Evolutionary conservation across 2,797 vertebrate species (phyloP).

Genomic region (Parambassis ranga): DNA sequence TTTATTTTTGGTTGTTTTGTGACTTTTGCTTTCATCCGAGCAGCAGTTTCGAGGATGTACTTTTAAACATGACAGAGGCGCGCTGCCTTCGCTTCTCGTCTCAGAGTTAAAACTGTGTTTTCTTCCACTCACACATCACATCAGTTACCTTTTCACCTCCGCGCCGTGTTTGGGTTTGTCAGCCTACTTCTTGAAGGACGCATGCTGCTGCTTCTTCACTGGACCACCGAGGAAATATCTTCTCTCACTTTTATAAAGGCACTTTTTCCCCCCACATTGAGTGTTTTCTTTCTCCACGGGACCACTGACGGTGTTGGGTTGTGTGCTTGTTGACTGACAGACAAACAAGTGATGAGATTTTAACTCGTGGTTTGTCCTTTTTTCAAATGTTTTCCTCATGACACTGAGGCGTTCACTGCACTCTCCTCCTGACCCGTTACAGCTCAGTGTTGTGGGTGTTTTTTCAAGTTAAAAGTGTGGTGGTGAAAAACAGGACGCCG

Average conservation of each 20-base stretch:
- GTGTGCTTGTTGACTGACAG: conserved; percentile 23
- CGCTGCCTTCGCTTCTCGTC: neutral
- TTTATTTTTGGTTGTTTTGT: conserved; percentile 48
- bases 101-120: conserved; percentile 24
- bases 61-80: conserved; percentile 23
- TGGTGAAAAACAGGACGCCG: conserved; percentile 15
- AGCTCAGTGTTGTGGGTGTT: neutral
- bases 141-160: conserved; percentile 34
- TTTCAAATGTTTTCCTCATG: conserved; percentile 30
- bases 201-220: conserved; percentile 10
- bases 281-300: conserved; percentile 12
- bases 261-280: conserved; percentile 38
- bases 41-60: conserved; percentile 61
- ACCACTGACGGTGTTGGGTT: conserved; percentile 24
- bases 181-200: conserved; percentile 48
- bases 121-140: conserved; percentile 21
- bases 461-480: neutral
- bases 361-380: conserved; percentile 40
- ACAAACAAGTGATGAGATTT: conserved; percentile 53
- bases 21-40: conserved; percentile 37
- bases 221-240: conserved; percentile 67
- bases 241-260: conserved; percentile 40
- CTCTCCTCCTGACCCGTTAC: conserved; percentile 20
- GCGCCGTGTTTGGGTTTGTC: conserved; percentile 32
- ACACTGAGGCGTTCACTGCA: conserved; percentile 41